Conservation (phyloP, 2,113 vertebrate species). For the Tetrax tetrax region DNA sequence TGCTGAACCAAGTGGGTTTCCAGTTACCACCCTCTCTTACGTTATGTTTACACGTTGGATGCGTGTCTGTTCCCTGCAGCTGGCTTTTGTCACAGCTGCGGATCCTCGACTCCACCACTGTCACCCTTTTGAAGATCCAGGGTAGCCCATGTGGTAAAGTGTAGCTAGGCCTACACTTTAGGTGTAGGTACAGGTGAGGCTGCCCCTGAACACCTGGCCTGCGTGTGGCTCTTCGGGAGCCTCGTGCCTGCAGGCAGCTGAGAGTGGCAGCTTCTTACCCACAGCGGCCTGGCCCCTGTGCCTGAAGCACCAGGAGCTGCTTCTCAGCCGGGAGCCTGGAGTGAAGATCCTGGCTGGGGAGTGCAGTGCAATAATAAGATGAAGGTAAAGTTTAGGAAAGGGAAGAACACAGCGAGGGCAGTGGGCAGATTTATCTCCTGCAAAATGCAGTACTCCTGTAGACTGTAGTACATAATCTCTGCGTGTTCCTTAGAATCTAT, state of each 20-base stretch:
- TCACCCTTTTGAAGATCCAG: background rate
- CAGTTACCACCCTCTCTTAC: no score
- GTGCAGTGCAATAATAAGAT: background rate
- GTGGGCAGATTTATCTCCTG: background rate
- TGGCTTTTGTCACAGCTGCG: background rate
- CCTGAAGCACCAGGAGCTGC: background rate
- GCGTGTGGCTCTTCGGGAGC: background rate
- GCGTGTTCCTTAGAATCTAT: background rate
- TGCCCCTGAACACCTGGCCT: background rate
- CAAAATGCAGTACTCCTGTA: rapidly evolving
- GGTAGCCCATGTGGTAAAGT: rapidly evolving
- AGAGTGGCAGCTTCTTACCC: rapidly evolving
- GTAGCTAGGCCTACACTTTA: no score
- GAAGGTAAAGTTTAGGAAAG: background rate
- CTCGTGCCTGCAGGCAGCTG: rapidly evolving
- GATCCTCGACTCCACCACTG: rapidly evolving
- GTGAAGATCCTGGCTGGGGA: background rate
- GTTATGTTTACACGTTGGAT: rapidly evolving
- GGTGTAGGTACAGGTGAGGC: rapidly evolving
- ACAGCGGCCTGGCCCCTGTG: rapidly evolving
- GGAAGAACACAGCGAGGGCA: background rate
- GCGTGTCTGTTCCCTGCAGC: rapidly evolving
- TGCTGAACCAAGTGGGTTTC: background rate
- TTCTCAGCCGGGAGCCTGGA: background rate
- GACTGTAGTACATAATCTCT: background rate